Percentiles rank a stretch among this genome's conserved stretches.
These are phyloP conservation scores for Phalanger gymnotis DNA, from an alignment of 2,797 vertebrate genomes.

Conservation along the genomic window DNA sequence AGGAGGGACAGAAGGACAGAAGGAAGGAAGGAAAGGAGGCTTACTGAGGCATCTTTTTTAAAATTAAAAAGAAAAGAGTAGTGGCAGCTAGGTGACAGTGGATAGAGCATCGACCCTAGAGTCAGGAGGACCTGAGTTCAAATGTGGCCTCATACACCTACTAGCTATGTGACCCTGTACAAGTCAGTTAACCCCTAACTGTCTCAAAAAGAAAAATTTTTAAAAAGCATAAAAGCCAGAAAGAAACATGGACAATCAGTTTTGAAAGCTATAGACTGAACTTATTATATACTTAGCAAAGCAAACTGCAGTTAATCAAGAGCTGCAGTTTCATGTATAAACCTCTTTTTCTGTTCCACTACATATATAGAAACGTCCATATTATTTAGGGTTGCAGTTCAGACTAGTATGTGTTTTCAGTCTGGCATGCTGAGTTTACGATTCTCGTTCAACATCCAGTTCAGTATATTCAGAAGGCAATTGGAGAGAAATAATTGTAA, in stretches of 20 bases:
- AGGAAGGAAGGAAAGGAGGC: background rate
- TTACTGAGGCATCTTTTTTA: background rate
- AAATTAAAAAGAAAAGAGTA: background rate
- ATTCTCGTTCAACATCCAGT: background rate
- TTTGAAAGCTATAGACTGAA: background rate
- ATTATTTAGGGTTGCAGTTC: background rate
- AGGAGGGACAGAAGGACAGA: too few species aligned
- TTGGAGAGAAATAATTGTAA: background rate
- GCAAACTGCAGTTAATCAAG: background rate
- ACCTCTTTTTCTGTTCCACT: background rate
- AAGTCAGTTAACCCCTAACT: background rate
- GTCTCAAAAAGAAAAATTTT: background rate
- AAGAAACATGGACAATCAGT: background rate
- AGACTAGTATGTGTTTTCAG: background rate
- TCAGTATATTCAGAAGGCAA: background rate
- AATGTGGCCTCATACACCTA: background rate
- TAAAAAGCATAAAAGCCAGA: background rate
- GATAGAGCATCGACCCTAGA: background rate
- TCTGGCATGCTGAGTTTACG: background rate
- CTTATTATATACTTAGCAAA: background rate
- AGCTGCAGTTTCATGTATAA: background rate
- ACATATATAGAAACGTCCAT: background rate
- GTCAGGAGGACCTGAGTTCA: background rate
- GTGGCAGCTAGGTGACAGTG: background rate
- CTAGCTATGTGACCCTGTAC: background rate